Conservation (phyloP, 2,888 invertebrate species). For the Cheilosia soror region DNA sequence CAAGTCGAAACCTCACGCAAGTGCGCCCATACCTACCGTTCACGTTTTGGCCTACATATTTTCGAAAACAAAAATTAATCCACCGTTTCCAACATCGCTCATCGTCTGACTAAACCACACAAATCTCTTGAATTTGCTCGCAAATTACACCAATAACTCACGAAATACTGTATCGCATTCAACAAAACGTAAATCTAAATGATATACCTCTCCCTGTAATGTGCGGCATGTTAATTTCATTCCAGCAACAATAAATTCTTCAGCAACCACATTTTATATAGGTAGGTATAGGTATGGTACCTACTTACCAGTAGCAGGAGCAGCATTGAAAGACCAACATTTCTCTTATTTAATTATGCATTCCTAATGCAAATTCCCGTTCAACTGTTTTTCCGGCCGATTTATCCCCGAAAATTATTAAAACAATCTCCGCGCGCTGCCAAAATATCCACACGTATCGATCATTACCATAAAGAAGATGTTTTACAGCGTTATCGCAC, state of each 20-base stretch:
- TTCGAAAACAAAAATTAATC: too few relatives aligned
- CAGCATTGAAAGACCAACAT: background rate
- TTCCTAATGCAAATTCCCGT: slow-evolving; percentile 63
- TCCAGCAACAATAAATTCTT: slow-evolving; percentile 23
- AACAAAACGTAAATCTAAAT: slow-evolving; percentile 26
- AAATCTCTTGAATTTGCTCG: slow-evolving; percentile 19
- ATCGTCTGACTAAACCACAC: slow-evolving; percentile 1
- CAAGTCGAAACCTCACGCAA: too few relatives aligned
- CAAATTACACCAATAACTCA: slow-evolving; percentile 50
- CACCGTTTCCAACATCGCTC: too few relatives aligned
- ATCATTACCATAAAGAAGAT: slow-evolving; percentile 71
- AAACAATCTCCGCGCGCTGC: slow-evolving; percentile 34
- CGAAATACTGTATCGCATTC: slow-evolving; percentile 14
- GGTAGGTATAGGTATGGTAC: background rate
- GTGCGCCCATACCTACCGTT: too few relatives aligned
- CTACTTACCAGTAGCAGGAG: background rate
- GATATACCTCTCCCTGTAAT: slow-evolving; percentile 4
- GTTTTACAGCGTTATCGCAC: slow-evolving; percentile 57
- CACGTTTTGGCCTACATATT: too few relatives aligned
- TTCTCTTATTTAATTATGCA: slow-evolving; percentile 58
- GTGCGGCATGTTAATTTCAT: slow-evolving; percentile 33
- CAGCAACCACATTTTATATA: background rate
- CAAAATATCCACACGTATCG: slow-evolving; percentile 47
- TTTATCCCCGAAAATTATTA: slow-evolving; percentile 40
- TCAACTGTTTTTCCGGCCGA: slow-evolving; percentile 53